phyloP scores from a whole-genome alignment of 2,113 vertebrate genomes.

The Fulmarus glacialis region DNA sequence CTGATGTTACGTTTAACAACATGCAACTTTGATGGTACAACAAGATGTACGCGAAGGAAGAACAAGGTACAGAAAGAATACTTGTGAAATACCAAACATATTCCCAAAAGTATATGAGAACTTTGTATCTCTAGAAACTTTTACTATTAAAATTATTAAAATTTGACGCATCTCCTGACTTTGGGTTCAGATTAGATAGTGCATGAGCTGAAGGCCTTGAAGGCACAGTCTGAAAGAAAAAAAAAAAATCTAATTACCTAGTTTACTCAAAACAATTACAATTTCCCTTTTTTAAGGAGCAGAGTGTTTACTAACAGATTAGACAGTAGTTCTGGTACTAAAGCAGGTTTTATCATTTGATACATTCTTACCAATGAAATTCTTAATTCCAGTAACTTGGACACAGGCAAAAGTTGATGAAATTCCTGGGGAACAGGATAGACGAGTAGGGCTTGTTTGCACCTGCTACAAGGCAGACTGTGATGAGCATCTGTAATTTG shows the following conservation, averaged over 20 bases:
- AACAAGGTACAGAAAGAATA: background rate
- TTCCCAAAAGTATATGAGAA: background rate
- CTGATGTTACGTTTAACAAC: background rate
- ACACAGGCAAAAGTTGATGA: background rate
- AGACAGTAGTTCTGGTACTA: background rate
- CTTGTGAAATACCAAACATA: background rate
- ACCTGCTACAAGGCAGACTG: background rate
- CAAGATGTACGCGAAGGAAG: background rate
- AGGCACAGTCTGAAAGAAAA: background rate
- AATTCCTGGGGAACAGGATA: background rate
- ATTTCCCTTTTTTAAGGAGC: background rate
- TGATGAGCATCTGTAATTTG: background rate
- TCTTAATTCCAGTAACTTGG: background rate
- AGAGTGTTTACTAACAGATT: background rate
- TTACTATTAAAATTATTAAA: background rate
- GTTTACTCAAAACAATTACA: background rate
- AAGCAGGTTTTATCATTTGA: background rate
- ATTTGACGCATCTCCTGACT: background rate
- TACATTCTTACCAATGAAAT: background rate
- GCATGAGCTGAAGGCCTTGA: background rate
- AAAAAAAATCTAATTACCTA: background rate
- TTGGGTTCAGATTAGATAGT: background rate
- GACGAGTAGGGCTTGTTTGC: background rate
- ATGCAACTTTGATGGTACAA: background rate
- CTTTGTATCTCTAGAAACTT: background rate